These are phyloP conservation scores for Sympetrum striolatum DNA, from an alignment of 2,888 invertebrate genomes.

Conservation along the genomic window DNA sequence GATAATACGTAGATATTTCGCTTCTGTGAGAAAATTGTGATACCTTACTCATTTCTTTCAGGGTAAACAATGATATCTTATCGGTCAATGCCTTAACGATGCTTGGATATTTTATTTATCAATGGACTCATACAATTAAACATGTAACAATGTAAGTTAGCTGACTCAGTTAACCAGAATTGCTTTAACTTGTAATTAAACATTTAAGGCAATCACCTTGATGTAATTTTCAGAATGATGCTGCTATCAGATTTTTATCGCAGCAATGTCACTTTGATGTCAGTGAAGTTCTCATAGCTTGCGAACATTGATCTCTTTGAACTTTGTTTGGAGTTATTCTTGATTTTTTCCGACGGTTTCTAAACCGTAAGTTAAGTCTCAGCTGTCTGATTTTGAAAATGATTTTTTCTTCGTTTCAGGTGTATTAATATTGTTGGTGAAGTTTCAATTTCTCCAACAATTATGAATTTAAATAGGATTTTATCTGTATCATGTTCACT, in stretches of 20 bases:
- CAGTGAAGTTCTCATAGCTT: background rate
- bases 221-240: too few relatives aligned
- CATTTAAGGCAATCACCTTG: too few relatives aligned
- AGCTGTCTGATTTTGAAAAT: background rate
- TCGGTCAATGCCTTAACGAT: background rate
- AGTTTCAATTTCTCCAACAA: background rate
- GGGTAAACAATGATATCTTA: background rate
- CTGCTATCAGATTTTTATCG: background rate
- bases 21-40: background rate
- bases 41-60: background rate
- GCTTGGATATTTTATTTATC: background rate
- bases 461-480: background rate
- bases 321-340: background rate
- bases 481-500: slow-evolving; percentile 10
- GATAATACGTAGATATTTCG: too few relatives aligned
- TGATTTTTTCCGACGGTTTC: background rate
- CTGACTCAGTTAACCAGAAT: background rate
- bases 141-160: background rate
- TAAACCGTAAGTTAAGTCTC: background rate
- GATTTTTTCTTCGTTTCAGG: background rate
- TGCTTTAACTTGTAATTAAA: too few relatives aligned
- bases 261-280: background rate
- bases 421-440: background rate
- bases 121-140: background rate
- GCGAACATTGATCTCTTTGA: background rate